These are phyloP conservation scores for Oryzias celebensis DNA, from an alignment of 2,113 vertebrate genomes.

Conservation along the genomic window DNA sequence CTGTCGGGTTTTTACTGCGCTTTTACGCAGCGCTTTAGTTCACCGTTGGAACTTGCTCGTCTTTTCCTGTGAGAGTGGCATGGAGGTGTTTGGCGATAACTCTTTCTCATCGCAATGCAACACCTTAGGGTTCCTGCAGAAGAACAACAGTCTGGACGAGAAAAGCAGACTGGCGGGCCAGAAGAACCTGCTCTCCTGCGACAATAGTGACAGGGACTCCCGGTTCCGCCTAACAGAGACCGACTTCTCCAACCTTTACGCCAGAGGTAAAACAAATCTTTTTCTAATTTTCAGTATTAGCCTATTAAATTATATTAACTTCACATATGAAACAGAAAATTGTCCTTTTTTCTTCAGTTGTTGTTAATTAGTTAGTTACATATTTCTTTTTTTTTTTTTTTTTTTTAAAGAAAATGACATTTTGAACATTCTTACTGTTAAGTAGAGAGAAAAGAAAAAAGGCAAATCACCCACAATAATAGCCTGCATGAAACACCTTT, in stretches of 20 bases:
- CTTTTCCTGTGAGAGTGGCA: not conserved
- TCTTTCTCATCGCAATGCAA: constrained; percentile 77
- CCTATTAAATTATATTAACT: not conserved
- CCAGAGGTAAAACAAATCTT: constrained; percentile 81
- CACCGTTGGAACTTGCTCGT: not conserved
- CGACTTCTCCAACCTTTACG: constrained; percentile 97
- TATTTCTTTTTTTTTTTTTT: too few species aligned
- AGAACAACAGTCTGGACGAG: constrained; percentile 96
- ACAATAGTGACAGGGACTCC: constrained; percentile 87
- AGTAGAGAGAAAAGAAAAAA: too few species aligned
- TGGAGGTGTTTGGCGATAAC: constrained; percentile 74
- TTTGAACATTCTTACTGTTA: too few species aligned
- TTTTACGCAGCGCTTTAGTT: not conserved
- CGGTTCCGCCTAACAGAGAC: constrained; percentile 89
- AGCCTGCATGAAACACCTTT: not conserved
- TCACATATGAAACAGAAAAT: too few species aligned
- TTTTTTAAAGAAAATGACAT: too few species aligned
- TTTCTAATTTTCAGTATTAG: not conserved
- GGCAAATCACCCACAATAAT: too few species aligned
- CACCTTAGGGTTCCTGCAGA: constrained; percentile 92
- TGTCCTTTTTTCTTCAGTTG: too few species aligned
- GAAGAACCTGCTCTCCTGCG: constrained; percentile 86
- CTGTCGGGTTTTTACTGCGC: not conserved
- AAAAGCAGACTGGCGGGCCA: constrained; percentile 86
- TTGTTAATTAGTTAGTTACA: too few species aligned